Evolutionary conservation across 2,113 vertebrate species (phyloP).

Genomic region (Pachypanchax playfairii): DNA sequence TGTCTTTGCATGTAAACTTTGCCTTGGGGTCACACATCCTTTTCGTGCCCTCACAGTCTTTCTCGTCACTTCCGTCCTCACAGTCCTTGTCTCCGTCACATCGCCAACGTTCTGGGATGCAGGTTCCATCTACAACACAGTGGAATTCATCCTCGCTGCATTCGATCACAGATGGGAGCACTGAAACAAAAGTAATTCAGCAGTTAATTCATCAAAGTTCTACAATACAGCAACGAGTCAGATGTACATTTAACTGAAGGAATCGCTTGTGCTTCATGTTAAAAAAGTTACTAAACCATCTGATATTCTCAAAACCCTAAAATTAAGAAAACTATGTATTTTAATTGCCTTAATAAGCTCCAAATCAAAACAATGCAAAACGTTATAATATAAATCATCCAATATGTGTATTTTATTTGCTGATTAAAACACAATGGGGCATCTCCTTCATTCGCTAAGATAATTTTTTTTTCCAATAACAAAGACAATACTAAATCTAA

Average conservation of each 20-base stretch:
- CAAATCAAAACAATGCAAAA: not conserved
- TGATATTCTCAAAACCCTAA: too few species aligned
- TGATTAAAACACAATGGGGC: constrained; percentile 1
- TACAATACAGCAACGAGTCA: not conserved
- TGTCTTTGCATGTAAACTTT: constrained; percentile 92
- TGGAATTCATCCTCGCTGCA: constrained; percentile 92
- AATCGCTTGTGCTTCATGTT: too few species aligned
- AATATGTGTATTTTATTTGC: not conserved
- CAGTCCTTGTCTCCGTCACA: constrained; percentile 98
- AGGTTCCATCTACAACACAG: constrained; percentile 89
- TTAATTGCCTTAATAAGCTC: not conserved
- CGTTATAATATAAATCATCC: not conserved
- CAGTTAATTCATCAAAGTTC: constrained; percentile 15
- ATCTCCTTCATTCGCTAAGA: constrained; percentile 10
- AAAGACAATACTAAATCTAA: constrained; percentile 24
- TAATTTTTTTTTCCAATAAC: constrained; percentile 16
- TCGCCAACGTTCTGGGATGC: constrained; percentile 91
- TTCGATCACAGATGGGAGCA: constrained; percentile 82
- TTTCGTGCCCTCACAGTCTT: constrained; percentile 89
- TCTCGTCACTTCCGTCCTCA: constrained; percentile 94
- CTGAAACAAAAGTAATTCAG: constrained; percentile 69
- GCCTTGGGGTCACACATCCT: constrained; percentile 89
- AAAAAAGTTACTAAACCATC: too few species aligned
- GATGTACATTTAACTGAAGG: too few species aligned
- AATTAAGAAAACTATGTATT: too few species aligned